Percentiles rank a stretch among this genome's conserved stretches.
These are phyloP conservation scores for Diploptera punctata DNA, from an alignment of 2,888 invertebrate genomes.

Conservation along the genomic window DNA sequence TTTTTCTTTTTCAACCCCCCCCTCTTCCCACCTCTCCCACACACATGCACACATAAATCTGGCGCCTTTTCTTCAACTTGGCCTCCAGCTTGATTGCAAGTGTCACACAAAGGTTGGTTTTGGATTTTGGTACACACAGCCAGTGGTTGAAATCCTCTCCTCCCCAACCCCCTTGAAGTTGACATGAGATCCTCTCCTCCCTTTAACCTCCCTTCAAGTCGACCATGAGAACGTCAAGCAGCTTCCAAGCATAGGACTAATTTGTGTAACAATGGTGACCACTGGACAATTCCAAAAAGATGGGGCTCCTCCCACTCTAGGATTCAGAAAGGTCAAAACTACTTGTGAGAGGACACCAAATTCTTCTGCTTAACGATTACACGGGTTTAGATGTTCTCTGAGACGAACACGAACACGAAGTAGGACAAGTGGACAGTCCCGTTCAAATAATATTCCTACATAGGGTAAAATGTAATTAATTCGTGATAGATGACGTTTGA, in stretches of 20 bases:
- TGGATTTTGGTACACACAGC: neutral
- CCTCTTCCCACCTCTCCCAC: conserved; percentile 5
- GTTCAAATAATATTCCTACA: no score
- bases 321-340: no score
- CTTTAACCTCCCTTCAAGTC: neutral
- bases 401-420: no score
- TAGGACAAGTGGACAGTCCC: no score
- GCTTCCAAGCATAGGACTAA: neutral
- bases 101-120: conserved; percentile 25
- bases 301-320: no score
- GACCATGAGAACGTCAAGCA: neutral
- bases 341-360: no score
- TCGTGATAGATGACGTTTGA: no score
- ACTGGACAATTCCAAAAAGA: neutral
- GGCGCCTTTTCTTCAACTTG: conserved; percentile 37
- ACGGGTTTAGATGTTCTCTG: no score
- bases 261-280: conserved; percentile 7
- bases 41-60: conserved; percentile 37
- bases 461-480: no score
- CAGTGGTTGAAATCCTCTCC: neutral
- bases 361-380: no score
- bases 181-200: no score
- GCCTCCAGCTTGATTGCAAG: conserved; percentile 20
- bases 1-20: neutral
- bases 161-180: neutral